Percentiles rank a stretch among this genome's conserved stretches.
phyloP scores from a whole-genome alignment of 2,797 vertebrate genomes.

The Pipistrellus nathusii region DNA sequence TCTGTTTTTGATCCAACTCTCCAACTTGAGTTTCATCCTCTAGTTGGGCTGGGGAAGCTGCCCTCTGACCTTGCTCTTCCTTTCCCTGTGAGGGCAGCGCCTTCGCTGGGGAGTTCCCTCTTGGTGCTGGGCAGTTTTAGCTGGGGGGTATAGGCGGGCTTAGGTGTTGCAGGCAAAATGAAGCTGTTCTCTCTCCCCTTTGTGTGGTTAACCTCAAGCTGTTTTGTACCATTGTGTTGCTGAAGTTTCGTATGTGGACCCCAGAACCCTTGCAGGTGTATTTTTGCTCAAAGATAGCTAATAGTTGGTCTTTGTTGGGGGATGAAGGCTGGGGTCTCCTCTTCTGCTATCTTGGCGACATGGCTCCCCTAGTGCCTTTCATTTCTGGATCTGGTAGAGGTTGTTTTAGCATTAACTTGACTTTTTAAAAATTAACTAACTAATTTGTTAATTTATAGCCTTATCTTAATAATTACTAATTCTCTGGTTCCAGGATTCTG shows the following conservation, averaged over 20 bases:
- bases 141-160: too few species aligned
- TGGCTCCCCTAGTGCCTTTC: too few species aligned
- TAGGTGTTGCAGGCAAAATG: not conserved
- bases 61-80: not conserved
- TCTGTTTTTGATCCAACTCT: not conserved
- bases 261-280: not conserved
- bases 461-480: not conserved
- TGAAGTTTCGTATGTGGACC: not conserved
- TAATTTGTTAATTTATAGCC: not conserved
- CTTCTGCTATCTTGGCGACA: not conserved
- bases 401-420: not conserved
- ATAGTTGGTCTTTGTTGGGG: not conserved
- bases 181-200: not conserved
- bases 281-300: not conserved
- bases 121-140: not conserved
- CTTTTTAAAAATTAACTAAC: not conserved
- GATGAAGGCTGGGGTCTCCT: not conserved
- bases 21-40: not conserved
- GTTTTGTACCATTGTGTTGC: not conserved
- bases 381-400: not conserved
- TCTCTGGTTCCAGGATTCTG: not conserved
- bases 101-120: not conserved
- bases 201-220: not conserved
- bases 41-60: too few species aligned
- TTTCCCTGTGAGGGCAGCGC: not conserved